phyloP scores from a whole-genome alignment of 1,140 invertebrate species.

The Drosophila setifemur region DNA sequence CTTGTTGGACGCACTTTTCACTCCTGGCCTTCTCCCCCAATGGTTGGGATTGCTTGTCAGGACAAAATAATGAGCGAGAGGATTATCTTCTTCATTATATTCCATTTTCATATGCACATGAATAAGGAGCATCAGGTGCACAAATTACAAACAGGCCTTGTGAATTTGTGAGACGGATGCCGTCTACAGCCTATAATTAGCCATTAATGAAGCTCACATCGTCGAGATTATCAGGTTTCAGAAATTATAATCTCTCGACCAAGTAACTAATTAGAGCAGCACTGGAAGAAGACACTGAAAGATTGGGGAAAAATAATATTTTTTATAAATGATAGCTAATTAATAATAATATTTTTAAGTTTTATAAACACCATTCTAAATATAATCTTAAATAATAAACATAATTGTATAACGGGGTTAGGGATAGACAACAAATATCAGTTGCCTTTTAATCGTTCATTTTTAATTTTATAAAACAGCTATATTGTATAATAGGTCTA shows the following conservation, averaged over 20 bases:
- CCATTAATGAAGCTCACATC: constrained; percentile 36
- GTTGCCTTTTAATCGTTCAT: too few relatives aligned
- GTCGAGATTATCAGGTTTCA: constrained; percentile 9
- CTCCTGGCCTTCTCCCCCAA: neutral
- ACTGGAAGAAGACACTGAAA: constrained; percentile 12
- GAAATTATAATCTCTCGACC: constrained; percentile 1
- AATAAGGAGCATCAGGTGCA: constrained; percentile 20
- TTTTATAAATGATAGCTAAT: neutral
- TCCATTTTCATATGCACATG: neutral
- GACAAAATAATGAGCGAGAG: constrained; percentile 7
- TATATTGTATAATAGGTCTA: too few relatives aligned
- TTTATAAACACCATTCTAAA: too few relatives aligned
- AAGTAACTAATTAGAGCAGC: neutral
- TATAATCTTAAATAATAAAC: neutral
- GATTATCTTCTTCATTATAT: neutral
- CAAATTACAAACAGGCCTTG: neutral
- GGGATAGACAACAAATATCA: too few relatives aligned
- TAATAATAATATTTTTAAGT: neutral
- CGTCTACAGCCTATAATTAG: constrained; percentile 1
- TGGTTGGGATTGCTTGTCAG: neutral
- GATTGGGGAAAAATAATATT: neutral
- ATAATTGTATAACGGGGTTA: too few relatives aligned
- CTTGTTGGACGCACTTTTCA: constrained; percentile 3
- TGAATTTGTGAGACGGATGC: neutral
- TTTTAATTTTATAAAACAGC: too few relatives aligned